These are phyloP conservation scores for Halocaridina rubra DNA, from an alignment of 2,888 invertebrate genomes.

Conservation along the genomic window DNA sequence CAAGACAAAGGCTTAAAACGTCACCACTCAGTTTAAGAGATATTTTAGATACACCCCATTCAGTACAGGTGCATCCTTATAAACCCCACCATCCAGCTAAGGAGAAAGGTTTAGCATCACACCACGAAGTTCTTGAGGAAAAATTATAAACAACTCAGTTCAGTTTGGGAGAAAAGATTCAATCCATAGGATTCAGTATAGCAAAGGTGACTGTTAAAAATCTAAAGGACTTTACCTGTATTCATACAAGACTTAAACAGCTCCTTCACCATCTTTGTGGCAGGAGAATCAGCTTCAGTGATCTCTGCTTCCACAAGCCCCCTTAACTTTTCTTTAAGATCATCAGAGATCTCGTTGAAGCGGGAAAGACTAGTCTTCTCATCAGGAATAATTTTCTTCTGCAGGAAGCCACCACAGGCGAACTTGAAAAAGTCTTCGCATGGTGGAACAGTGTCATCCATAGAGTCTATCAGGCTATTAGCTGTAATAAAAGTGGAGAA, in stretches of 20 bases:
- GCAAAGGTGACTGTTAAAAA: neutral
- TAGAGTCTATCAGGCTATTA: conserved; percentile 77
- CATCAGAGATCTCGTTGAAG: conserved; percentile 68
- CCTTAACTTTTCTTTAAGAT: conserved; percentile 77
- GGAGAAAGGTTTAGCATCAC: too few relatives aligned
- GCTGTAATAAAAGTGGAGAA: conserved; percentile 70
- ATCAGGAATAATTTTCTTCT: conserved; percentile 80
- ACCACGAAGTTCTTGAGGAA: too few relatives aligned
- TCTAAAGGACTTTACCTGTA: conserved; percentile 75
- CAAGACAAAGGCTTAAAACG: too few relatives aligned
- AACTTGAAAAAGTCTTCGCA: conserved; percentile 87
- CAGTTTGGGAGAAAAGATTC: too few relatives aligned
- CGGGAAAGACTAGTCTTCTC: conserved; percentile 82
- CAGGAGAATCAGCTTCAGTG: conserved; percentile 71
- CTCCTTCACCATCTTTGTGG: conserved; percentile 82
- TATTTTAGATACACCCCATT: too few relatives aligned
- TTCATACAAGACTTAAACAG: conserved; percentile 91
- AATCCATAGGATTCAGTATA: too few relatives aligned
- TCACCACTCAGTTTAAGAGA: too few relatives aligned
- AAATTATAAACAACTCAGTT: too few relatives aligned
- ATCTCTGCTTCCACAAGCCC: conserved; percentile 77
- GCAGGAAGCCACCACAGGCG: conserved; percentile 81
- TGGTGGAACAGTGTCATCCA: conserved; percentile 79
- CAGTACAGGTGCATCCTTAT: too few relatives aligned
- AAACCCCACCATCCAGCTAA: too few relatives aligned